Evolutionary conservation across 2,888 invertebrate genomes (phyloP).

Genomic region (Apodemia zela): DNA sequence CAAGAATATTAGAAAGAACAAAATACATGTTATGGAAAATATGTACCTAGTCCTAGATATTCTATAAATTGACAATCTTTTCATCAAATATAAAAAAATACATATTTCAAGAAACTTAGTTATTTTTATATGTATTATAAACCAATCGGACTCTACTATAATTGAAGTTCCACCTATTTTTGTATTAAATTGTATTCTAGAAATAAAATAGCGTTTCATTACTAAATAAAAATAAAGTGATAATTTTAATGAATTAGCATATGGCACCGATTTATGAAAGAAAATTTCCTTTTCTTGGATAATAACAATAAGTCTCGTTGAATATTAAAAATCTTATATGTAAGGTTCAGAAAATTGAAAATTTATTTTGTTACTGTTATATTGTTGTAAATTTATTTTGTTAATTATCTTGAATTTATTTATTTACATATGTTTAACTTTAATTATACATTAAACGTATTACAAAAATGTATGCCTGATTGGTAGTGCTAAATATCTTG

Average conservation of each 20-base stretch:
- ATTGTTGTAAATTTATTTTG: background rate
- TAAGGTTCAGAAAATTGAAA: background rate
- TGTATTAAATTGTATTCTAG: slow-evolving; percentile 6
- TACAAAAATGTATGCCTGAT: background rate
- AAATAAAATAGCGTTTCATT: background rate
- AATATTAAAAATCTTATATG: background rate
- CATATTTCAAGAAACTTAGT: background rate
- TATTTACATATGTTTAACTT: background rate
- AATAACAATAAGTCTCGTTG: background rate
- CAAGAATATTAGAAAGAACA: slow-evolving; percentile 9
- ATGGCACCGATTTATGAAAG: background rate
- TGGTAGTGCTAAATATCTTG: background rate
- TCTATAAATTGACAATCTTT: slow-evolving; percentile 15
- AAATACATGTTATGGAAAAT: slow-evolving; percentile 1
- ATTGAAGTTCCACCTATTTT: background rate
- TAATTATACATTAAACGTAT: too few species aligned
- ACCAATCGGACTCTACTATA: background rate
- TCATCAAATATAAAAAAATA: background rate
- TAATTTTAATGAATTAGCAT: slow-evolving; percentile 7
- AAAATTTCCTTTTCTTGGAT: background rate
- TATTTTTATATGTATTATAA: background rate
- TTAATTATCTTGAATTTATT: background rate
- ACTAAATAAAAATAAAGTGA: background rate
- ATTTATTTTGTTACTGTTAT: background rate
- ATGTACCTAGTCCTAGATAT: slow-evolving; percentile 32